Evolutionary conservation across 1,140 invertebrate species (phyloP).

Genomic region (Ctenoplectra terminalis): DNA sequence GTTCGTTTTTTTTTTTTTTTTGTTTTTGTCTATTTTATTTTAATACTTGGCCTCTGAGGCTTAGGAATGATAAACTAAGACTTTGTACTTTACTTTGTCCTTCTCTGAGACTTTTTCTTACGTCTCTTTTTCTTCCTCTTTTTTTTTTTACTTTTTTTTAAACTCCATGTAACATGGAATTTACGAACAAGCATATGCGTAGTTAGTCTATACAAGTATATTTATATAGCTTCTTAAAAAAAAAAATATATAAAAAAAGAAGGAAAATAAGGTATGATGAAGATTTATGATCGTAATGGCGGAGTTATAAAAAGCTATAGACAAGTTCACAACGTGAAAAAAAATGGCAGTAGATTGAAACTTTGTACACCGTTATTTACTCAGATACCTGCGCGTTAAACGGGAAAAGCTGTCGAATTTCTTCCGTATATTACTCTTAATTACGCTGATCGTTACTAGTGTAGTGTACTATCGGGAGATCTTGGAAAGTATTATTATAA

Average conservation of each 20-base stretch:
- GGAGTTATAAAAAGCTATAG: slow-evolving; percentile 6
- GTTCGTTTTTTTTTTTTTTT: not conserved
- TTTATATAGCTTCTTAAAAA: slow-evolving; percentile 9
- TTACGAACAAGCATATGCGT: not conserved
- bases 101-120: not conserved
- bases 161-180: not conserved
- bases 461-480: slow-evolving; percentile 47
- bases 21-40: not conserved
- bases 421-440: slow-evolving; percentile 41
- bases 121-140: too few relatives aligned
- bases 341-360: not conserved
- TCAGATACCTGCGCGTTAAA: slow-evolving; percentile 48
- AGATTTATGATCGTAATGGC: slow-evolving; percentile 5
- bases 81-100: slow-evolving; percentile 36
- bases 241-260: slow-evolving; percentile 7
- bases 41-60: slow-evolving; percentile 18
- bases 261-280: not conserved
- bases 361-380: slow-evolving; percentile 32
- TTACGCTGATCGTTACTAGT: slow-evolving; percentile 45
- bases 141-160: not conserved
- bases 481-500: slow-evolving; percentile 63
- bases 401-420: slow-evolving; percentile 45
- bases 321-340: slow-evolving; percentile 25
- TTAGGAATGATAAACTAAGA: slow-evolving; percentile 19
- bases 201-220: not conserved